A percentile compares a stretch with the other conserved stretches of the same genome.
Conservation (phyloP, 30 jellyfish, hydroid and myxozoan genomes). For the Aurelia aurita complex sp. Pacific region DNA sequence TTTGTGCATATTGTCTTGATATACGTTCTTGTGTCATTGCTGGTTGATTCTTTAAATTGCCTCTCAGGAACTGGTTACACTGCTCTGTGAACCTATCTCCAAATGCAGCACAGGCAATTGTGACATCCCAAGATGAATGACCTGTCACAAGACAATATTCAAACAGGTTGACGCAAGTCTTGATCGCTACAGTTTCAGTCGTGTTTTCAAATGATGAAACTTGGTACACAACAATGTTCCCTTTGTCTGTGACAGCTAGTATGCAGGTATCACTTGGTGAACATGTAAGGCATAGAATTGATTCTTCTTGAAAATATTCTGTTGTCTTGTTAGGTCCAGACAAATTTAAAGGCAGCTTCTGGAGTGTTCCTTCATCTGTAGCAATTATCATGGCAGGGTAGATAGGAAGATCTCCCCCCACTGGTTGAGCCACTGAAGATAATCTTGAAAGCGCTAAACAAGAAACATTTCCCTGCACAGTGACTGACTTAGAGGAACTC, state of each 20-base stretch:
- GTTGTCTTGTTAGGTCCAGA: conserved; percentile 3
- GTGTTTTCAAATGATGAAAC: conserved; percentile 10
- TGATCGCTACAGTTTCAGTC: conserved; percentile 35
- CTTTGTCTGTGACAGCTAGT: conserved; percentile 52
- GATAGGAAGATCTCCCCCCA: conserved; percentile 18
- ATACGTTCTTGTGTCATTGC: conserved; percentile 53
- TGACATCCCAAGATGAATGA: conserved; percentile 70
- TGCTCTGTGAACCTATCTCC: conserved; percentile 72
- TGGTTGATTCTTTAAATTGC: conserved; percentile 25
- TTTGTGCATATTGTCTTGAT: conserved; percentile 14
- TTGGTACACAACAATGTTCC: conserved; percentile 37
- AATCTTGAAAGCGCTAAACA: conserved; percentile 26
- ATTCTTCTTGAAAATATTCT: conserved; percentile 15
- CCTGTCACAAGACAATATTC: conserved; percentile 66
- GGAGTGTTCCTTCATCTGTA: conserved; percentile 28
- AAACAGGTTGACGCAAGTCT: conserved; percentile 49
- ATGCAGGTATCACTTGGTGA: conserved; percentile 79
- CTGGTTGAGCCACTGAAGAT: neutral
- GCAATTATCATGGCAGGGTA: conserved; percentile 24
- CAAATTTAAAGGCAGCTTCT: conserved; percentile 12
- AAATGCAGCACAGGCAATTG: conserved; percentile 20
- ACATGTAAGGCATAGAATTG: conserved; percentile 31
- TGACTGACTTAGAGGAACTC: conserved; percentile 28
- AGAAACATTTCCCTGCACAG: conserved; percentile 19
- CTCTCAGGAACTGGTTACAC: conserved; percentile 28